A percentile compares a stretch with the other conserved stretches of the same genome.
These are phyloP conservation scores for Cryptoleucopteryx plumbea DNA, from an alignment of 2,113 vertebrate species.

Conservation along the genomic window DNA sequence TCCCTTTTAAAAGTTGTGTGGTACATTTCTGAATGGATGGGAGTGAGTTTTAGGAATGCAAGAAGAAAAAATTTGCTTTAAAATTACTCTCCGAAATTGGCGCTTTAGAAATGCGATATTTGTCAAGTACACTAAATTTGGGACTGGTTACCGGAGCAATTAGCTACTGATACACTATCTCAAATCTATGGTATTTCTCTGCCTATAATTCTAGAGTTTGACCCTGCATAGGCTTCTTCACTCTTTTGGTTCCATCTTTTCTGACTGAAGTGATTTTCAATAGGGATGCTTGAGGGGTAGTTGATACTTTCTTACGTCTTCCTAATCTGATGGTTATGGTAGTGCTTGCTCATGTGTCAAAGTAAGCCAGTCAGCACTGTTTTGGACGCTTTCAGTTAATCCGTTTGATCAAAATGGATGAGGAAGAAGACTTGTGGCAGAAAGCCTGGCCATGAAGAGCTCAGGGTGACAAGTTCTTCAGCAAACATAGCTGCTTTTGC, in stretches of 20 bases:
- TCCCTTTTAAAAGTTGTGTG: background rate
- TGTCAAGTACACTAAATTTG: background rate
- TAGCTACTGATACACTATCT: fast-evolving
- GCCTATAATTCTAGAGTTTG: background rate
- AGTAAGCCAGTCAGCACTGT: background rate
- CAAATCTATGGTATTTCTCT: background rate
- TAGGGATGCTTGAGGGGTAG: background rate
- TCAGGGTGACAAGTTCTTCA: background rate
- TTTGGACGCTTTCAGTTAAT: background rate
- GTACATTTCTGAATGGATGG: background rate
- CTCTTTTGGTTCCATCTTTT: background rate
- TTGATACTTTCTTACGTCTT: background rate
- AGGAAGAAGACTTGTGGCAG: background rate
- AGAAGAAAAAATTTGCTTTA: background rate
- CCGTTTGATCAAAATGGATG: background rate
- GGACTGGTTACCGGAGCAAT: background rate
- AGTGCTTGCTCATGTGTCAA: background rate
- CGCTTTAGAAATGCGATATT: background rate
- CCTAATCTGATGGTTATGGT: background rate
- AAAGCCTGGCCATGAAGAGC: background rate
- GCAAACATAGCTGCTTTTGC: background rate
- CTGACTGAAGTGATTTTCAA: background rate
- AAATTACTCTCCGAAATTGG: background rate
- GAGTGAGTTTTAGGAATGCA: background rate
- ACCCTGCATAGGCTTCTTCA: background rate